A percentile compares a stretch with the other conserved stretches of the same genome.
Conservation (phyloP, 2,888 invertebrate genomes). For the Hylaea fasciaria region DNA sequence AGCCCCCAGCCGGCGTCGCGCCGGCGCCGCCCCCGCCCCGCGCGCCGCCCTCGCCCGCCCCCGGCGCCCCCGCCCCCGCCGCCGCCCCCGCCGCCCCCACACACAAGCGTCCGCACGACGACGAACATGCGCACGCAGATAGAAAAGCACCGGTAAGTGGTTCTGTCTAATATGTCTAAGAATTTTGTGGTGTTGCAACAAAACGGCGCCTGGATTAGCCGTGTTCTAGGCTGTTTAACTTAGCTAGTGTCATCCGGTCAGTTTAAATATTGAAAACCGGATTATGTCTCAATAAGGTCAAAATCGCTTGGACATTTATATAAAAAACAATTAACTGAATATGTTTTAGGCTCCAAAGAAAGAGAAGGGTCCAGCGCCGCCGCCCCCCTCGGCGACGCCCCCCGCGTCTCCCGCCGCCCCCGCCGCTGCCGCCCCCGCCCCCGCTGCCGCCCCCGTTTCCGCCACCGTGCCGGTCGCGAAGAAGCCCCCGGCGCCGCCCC, state of each 20-base stretch:
- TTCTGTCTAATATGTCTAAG: neutral
- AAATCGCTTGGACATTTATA: too few relatives aligned
- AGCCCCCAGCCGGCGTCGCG: conserved; percentile 50
- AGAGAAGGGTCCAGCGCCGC: conserved; percentile 93
- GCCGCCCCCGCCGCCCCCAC: conserved; percentile 45
- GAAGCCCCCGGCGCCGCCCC: conserved; percentile 88
- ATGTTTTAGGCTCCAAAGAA: conserved; percentile 88
- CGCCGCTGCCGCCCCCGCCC: conserved; percentile 40
- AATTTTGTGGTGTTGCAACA: too few relatives aligned
- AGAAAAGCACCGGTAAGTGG: conserved; percentile 90
- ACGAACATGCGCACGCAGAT: conserved; percentile 87
- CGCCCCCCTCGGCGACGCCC: conserved; percentile 78
- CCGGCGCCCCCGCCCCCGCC: conserved; percentile 42
- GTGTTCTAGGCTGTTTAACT: too few relatives aligned
- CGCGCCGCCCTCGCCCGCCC: conserved; percentile 40
- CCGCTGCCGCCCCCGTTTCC: conserved; percentile 42
- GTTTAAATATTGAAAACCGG: too few relatives aligned
- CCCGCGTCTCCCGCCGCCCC: conserved; percentile 41
- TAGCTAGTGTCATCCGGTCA: too few relatives aligned
- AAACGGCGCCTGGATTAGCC: too few relatives aligned
- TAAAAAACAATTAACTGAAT: too few relatives aligned
- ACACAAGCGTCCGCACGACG: conserved; percentile 71
- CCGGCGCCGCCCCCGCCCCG: conserved; percentile 45
- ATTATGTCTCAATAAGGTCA: too few relatives aligned
- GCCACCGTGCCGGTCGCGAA: conserved; percentile 43